Evolutionary conservation across 1,140 invertebrate species (phyloP).

Genomic region (Anastrepha ludens): DNA sequence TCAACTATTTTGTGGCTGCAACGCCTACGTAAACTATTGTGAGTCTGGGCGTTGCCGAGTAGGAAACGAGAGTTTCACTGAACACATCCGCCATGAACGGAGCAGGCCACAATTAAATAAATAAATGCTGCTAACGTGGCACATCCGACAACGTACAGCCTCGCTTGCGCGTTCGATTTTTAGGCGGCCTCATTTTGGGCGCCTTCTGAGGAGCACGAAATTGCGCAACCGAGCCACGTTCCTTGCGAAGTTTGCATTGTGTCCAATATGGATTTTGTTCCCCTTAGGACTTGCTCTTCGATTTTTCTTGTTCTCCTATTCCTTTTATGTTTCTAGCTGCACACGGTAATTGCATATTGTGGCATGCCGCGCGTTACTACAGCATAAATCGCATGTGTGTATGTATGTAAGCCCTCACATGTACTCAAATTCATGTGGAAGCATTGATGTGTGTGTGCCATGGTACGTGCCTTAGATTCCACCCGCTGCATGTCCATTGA

Average conservation of each 20-base stretch:
- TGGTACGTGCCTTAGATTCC: neutral
- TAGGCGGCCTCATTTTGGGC: neutral
- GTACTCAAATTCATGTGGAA: neutral
- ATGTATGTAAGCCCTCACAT: neutral
- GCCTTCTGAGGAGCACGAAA: neutral
- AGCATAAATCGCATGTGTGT: neutral
- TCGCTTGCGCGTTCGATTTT: neutral
- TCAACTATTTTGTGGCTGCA: neutral
- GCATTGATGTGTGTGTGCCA: neutral
- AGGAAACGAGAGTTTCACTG: constrained; percentile 8
- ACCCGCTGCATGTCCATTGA: neutral
- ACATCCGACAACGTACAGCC: neutral
- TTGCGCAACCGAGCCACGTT: neutral
- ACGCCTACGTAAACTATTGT: neutral
- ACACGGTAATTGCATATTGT: constrained; percentile 15
- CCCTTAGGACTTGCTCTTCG: neutral
- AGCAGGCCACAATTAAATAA: neutral
- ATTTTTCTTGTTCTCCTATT: neutral
- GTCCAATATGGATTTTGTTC: neutral
- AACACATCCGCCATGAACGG: neutral
- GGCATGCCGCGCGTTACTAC: neutral
- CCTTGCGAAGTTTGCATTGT: neutral
- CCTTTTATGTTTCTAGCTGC: neutral
- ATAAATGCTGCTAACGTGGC: neutral
- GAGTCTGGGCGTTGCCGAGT: neutral